phyloP scores from a whole-genome alignment of 2,888 invertebrate species.

The Macrosoma leucophasiata region DNA sequence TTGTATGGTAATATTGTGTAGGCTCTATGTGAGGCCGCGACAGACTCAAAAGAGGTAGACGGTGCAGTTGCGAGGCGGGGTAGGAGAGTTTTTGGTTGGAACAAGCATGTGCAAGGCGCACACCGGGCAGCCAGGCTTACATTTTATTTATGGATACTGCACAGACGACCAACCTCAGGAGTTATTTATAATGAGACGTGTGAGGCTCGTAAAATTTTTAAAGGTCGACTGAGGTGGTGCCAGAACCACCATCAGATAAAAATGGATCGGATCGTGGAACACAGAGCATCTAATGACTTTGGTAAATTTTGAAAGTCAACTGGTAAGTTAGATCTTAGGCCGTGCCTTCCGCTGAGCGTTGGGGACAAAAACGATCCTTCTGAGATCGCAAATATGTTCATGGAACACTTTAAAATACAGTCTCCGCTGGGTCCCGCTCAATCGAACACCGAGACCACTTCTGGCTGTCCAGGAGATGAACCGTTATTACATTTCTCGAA shows the following conservation, averaged over 20 bases:
- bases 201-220: constrained; percentile 18
- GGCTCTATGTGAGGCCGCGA: too few relatives aligned
- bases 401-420: constrained; percentile 11
- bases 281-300: constrained; percentile 6
- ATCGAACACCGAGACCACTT: background rate
- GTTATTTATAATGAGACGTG: constrained; percentile 12
- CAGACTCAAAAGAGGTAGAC: too few relatives aligned
- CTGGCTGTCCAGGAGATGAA: too few relatives aligned
- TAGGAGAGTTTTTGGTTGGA: constrained; percentile 19
- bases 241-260: constrained; percentile 16
- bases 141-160: constrained; percentile 4
- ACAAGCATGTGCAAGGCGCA: constrained; percentile 1
- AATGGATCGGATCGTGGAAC: constrained; percentile 13
- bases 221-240: constrained; percentile 18
- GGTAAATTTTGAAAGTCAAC: constrained; percentile 12
- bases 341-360: constrained; percentile 17
- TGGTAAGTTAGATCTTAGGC: constrained; percentile 11
- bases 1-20: too few relatives aligned
- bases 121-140: constrained; percentile 9
- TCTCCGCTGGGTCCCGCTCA: background rate
- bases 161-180: constrained; percentile 1
- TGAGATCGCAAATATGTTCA: constrained; percentile 21
- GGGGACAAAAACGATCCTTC: constrained; percentile 11
- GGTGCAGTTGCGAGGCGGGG: background rate
- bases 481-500: background rate